These are phyloP conservation scores for Batillaria attramentaria DNA, from an alignment of 1,140 invertebrate species.

Conservation along the genomic window DNA sequence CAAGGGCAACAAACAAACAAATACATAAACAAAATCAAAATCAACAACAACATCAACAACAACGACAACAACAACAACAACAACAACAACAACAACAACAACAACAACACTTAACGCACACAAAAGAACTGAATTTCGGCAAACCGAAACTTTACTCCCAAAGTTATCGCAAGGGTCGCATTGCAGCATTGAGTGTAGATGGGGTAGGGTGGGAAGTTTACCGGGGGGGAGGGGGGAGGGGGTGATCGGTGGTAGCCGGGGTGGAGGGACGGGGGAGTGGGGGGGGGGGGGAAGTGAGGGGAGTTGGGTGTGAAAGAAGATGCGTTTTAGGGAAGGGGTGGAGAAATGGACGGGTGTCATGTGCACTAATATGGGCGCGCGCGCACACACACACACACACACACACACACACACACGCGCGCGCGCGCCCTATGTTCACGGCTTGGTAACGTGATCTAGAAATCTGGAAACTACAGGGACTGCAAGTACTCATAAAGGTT, in stretches of 20 bases:
- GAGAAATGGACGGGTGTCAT: background rate
- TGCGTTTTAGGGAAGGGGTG: background rate
- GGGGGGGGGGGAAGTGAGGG: too few relatives aligned
- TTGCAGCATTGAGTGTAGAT: background rate
- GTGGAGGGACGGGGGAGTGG: too few relatives aligned
- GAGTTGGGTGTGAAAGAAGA: too few relatives aligned
- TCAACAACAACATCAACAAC: background rate
- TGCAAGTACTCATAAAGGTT: too few relatives aligned
- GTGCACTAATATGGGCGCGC: conserved; percentile 5
- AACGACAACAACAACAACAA: conserved; percentile 1
- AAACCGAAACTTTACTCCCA: background rate
- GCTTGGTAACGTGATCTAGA: too few relatives aligned
- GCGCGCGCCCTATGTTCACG: too few relatives aligned
- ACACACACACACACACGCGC: conserved; percentile 21
- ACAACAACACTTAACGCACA: background rate
- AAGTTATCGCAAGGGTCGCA: background rate
- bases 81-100: background rate
- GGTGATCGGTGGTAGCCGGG: too few relatives aligned
- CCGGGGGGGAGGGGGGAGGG: too few relatives aligned
- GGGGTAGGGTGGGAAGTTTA: too few relatives aligned
- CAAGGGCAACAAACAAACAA: background rate
- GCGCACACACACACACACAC: conserved; percentile 22
- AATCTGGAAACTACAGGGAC: too few relatives aligned
- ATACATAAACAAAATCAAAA: background rate
- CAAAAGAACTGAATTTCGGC: background rate